A percentile compares a stretch with the other conserved stretches of the same genome.
Evolutionary conservation across 2,113 vertebrate species (phyloP).

Genomic region (Prionailurus viverrinus): DNA sequence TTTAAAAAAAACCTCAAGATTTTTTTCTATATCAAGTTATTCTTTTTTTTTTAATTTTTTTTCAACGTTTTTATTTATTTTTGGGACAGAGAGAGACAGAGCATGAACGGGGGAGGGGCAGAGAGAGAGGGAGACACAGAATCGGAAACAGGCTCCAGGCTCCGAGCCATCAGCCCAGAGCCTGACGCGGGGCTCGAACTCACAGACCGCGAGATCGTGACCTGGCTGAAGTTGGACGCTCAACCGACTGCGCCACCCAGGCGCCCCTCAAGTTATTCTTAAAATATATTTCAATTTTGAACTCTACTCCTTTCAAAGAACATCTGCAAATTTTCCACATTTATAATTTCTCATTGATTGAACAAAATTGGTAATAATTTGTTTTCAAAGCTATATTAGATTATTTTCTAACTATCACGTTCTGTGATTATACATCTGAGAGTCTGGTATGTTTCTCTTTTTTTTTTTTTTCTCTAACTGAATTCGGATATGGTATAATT

Average conservation of each 20-base stretch:
- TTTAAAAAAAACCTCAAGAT: neutral
- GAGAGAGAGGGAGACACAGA: no score
- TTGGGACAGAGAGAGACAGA: no score
- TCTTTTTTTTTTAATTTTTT: neutral
- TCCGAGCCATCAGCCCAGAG: no score
- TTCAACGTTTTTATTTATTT: no score
- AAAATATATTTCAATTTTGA: neutral
- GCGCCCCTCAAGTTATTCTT: neutral
- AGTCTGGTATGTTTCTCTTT: neutral
- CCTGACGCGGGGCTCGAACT: no score
- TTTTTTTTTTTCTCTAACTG: neutral
- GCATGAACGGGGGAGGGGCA: no score
- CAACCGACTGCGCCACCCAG: no score
- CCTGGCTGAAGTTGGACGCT: no score
- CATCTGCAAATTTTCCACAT: neutral
- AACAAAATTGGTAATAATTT: fast-evolving
- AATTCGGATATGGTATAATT: neutral
- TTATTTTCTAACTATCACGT: neutral
- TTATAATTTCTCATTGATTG: neutral
- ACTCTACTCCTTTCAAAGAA: neutral
- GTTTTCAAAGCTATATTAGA: neutral
- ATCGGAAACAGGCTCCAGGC: no score
- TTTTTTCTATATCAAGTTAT: neutral
- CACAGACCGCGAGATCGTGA: no score
- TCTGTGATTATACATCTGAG: neutral